Conservation (phyloP, 2,113 vertebrate genomes). For the Probosciger aterrimus region DNA sequence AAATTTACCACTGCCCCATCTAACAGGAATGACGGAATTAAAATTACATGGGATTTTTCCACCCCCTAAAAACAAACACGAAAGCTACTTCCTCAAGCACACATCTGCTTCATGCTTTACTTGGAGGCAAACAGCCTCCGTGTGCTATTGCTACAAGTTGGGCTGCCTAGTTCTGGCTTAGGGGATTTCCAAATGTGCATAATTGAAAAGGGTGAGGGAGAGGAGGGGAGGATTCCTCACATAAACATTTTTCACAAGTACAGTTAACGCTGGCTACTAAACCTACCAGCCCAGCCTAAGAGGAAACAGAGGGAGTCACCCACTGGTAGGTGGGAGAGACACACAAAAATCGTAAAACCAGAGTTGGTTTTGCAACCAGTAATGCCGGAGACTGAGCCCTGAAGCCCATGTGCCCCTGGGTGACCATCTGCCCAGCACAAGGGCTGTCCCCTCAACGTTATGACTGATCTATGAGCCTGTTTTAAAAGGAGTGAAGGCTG, state of each 20-base stretch:
- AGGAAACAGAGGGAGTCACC: neutral
- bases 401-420: neutral
- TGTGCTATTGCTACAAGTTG: neutral
- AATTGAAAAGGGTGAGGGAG: neutral
- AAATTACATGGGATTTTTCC: neutral
- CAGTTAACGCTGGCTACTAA: neutral
- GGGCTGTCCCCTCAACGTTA: neutral
- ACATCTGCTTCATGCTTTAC: neutral
- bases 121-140: neutral
- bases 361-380: fast-evolving
- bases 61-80: neutral
- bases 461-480: neutral
- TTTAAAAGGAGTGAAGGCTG: neutral
- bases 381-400: neutral
- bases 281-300: neutral
- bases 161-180: neutral
- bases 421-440: neutral
- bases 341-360: neutral
- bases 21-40: neutral
- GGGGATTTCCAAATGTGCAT: neutral
- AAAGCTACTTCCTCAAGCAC: neutral
- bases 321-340: neutral
- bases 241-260: neutral
- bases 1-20: neutral
- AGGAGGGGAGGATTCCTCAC: neutral